Conservation (phyloP, 2,113 vertebrate species). For the Grammatotria lemairii region DNA sequence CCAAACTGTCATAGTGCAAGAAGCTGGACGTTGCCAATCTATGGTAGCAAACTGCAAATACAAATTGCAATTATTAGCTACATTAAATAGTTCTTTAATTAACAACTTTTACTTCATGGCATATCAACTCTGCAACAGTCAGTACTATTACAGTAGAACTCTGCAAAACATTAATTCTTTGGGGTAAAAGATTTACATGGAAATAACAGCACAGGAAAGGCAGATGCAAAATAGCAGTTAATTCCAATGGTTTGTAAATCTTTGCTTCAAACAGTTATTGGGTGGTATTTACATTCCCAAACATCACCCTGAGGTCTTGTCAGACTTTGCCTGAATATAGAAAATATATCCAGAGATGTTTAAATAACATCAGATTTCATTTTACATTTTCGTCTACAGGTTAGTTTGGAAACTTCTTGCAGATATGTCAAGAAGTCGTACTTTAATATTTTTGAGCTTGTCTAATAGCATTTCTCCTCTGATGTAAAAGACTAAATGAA, state of each 20-base stretch:
- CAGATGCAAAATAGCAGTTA: neutral
- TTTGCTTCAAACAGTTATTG: neutral
- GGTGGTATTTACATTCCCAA: neutral
- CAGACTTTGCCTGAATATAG: neutral
- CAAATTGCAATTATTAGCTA: neutral
- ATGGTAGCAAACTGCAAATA: neutral
- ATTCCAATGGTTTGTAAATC: neutral
- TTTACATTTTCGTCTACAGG: neutral
- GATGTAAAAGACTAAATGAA: neutral
- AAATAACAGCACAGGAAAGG: neutral
- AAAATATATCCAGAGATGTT: neutral
- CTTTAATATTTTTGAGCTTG: neutral
- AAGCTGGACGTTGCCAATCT: neutral
- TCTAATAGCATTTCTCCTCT: neutral
- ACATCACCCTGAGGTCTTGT: neutral
- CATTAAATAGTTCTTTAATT: neutral
- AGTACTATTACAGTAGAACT: neutral
- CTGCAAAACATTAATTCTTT: neutral
- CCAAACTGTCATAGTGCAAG: neutral
- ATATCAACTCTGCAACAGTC: neutral
- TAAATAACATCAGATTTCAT: neutral
- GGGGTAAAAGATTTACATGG: neutral
- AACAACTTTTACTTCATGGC: neutral
- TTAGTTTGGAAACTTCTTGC: neutral
- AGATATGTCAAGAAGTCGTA: neutral